These are phyloP conservation scores for Rhincodon typus DNA, from an alignment of 2,797 vertebrate species.

Conservation along the genomic window DNA sequence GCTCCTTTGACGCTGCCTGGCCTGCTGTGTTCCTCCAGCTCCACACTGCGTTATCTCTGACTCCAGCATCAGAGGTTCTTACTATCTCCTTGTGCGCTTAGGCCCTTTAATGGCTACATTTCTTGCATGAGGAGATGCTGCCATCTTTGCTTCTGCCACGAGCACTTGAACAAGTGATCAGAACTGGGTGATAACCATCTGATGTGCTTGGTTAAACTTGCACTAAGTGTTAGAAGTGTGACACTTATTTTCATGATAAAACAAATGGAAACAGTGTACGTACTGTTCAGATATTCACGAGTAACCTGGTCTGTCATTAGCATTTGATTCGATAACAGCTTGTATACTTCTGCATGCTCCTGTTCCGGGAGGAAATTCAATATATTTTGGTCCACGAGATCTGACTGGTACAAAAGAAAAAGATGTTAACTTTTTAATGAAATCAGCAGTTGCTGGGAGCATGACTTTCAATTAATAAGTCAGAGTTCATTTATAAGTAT, in stretches of 20 bases:
- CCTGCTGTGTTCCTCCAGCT: too few relatives aligned
- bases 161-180: neutral
- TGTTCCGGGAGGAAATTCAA: conserved; percentile 83
- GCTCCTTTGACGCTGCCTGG: too few relatives aligned
- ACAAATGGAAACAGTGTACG: conserved; percentile 50
- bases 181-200: neutral
- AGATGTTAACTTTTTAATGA: conserved; percentile 10
- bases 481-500: too few relatives aligned
- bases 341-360: conserved; percentile 80
- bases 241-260: neutral
- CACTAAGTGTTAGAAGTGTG: neutral
- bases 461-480: too few relatives aligned
- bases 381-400: conserved; percentile 90
- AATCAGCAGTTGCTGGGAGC: neutral
- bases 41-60: too few relatives aligned
- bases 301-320: conserved; percentile 69
- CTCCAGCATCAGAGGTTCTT: too few relatives aligned
- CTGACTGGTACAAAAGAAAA: conserved; percentile 72
- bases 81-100: neutral
- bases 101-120: neutral
- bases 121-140: neutral
- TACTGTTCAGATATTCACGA: conserved; percentile 73
- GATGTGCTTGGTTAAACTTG: neutral
- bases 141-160: neutral
- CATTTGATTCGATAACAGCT: conserved; percentile 72